A percentile compares a stretch with the other conserved stretches of the same genome.
Conservation (phyloP, 2,113 vertebrate genomes). For the Ageneiosus marmoratus region DNA sequence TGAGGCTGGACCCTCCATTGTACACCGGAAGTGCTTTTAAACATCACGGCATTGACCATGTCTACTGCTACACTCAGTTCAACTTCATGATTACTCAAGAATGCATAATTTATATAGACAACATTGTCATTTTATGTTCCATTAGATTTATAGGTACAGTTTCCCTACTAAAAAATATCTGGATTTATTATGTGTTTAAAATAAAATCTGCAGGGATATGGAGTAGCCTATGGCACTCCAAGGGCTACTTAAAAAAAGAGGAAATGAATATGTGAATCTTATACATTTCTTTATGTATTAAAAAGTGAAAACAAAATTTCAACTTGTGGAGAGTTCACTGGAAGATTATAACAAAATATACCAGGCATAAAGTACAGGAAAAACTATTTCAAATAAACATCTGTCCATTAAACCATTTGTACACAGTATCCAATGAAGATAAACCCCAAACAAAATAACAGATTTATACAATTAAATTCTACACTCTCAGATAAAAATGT, state of each 20-base stretch:
- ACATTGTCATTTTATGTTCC: neutral
- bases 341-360: constrained; percentile 38
- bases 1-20: constrained; percentile 90
- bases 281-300: neutral
- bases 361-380: constrained; percentile 60
- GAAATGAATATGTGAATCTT: neutral
- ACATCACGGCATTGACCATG: constrained; percentile 21
- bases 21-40: constrained; percentile 95
- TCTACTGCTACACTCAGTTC: neutral
- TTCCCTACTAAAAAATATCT: constrained; percentile 88
- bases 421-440: too few relatives aligned
- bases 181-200: constrained; percentile 64
- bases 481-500: too few relatives aligned
- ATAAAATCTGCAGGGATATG: neutral
- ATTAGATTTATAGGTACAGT: constrained; percentile 84
- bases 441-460: too few relatives aligned
- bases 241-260: neutral
- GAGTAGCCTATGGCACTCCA: neutral
- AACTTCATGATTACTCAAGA: neutral
- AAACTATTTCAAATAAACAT: constrained; percentile 37
- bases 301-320: neutral
- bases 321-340: neutral
- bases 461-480: too few relatives aligned
- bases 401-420: too few relatives aligned
- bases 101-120: constrained; percentile 3